Evolutionary conservation across 2,113 vertebrate species (phyloP).

Genomic region (Crotalus horridus): DNA sequence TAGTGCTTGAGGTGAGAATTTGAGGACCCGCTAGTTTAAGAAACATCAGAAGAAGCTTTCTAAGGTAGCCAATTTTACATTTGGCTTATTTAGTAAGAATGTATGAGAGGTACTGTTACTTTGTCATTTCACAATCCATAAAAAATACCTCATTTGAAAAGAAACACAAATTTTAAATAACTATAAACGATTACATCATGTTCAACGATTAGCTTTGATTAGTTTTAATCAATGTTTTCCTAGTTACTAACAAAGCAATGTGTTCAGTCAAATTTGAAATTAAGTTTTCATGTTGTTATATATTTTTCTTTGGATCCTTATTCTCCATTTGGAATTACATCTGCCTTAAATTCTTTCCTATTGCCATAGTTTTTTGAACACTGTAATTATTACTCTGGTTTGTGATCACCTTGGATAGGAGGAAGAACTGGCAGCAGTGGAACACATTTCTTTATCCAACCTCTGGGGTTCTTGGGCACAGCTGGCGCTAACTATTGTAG

Average conservation of each 20-base stretch:
- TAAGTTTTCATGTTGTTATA: background rate
- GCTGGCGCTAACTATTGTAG: background rate
- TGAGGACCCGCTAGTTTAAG: background rate
- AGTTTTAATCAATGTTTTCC: background rate
- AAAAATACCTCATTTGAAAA: background rate
- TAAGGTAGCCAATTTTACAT: background rate
- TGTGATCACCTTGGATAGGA: background rate
- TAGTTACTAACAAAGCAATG: background rate
- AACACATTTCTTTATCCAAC: background rate
- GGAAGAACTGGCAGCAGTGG: background rate
- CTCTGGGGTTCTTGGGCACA: background rate
- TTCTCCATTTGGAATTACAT: background rate
- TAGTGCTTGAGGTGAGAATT: background rate
- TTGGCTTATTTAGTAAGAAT: background rate
- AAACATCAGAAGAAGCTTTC: background rate
- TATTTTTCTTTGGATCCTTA: background rate
- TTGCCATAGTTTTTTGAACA: background rate
- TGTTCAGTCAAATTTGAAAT: background rate
- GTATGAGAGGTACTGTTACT: background rate
- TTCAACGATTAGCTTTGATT: background rate
- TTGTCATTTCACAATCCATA: background rate
- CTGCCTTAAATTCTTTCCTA: background rate
- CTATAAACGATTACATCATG: background rate
- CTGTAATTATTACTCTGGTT: background rate
- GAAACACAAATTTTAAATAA: background rate